Evolutionary conservation across 2,888 invertebrate genomes (phyloP).

Genomic region (Hipparchia semele): DNA sequence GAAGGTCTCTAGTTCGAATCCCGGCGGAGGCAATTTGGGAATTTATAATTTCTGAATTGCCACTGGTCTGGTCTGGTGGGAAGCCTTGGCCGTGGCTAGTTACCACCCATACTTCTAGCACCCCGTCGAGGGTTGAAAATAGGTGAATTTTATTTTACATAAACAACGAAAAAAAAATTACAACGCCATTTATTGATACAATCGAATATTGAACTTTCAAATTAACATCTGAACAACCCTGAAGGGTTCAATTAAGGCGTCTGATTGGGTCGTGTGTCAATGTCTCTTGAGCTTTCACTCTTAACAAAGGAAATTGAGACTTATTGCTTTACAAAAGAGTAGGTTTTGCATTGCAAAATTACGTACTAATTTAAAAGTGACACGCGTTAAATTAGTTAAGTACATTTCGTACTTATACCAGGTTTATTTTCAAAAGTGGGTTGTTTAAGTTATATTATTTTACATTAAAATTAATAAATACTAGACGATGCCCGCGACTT

Average conservation of each 20-base stretch:
- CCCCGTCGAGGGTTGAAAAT: too few species aligned
- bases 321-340: background rate
- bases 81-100: too few species aligned
- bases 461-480: too few species aligned
- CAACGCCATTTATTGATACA: slow-evolving; percentile 14
- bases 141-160: too few species aligned
- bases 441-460: background rate
- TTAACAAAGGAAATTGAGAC: slow-evolving; percentile 1
- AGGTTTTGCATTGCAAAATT: background rate
- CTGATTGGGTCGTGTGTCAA: slow-evolving; percentile 47
- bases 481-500: too few species aligned
- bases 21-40: too few species aligned
- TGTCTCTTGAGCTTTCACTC: slow-evolving; percentile 35
- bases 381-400: slow-evolving; percentile 36
- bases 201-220: slow-evolving; percentile 40
- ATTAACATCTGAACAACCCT: slow-evolving; percentile 34
- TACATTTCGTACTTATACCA: slow-evolving; percentile 29
- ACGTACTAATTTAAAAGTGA: slow-evolving; percentile 34
- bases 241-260: slow-evolving; percentile 44
- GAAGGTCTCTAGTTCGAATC: too few species aligned
- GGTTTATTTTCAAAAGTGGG: slow-evolving; percentile 9
- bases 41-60: too few species aligned
- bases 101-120: too few species aligned
- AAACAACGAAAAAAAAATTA: too few species aligned
- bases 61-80: too few species aligned